These are phyloP conservation scores for Cyphomyrmex costatus DNA, from an alignment of 1,140 invertebrate genomes.

Conservation along the genomic window DNA sequence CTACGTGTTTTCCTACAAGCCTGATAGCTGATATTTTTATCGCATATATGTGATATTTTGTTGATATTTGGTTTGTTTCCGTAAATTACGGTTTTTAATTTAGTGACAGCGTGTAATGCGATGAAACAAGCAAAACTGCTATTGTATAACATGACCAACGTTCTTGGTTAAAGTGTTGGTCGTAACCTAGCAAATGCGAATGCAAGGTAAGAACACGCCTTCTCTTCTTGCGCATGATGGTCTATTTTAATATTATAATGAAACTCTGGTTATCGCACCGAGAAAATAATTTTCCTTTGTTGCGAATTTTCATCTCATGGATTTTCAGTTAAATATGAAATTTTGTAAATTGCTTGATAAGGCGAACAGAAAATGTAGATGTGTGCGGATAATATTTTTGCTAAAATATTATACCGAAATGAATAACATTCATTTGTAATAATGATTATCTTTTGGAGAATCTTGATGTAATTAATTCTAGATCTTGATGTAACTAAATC, in stretches of 20 bases:
- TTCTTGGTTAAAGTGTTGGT: conserved; percentile 16
- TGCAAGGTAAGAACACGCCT: too few species aligned
- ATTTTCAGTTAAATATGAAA: conserved; percentile 22
- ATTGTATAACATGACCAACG: neutral
- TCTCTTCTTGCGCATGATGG: too few species aligned
- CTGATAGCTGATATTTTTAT: conserved; percentile 34
- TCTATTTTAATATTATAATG: conserved; percentile 35
- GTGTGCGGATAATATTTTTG: neutral
- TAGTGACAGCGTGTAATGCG: neutral
- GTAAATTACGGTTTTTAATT: conserved; percentile 30
- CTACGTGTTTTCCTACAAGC: neutral
- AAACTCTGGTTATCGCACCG: conserved; percentile 22
- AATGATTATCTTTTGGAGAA: neutral
- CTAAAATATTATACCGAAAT: neutral
- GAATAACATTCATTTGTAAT: neutral
- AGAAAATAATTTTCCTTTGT: conserved; percentile 8
- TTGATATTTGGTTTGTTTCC: neutral
- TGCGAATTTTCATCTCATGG: conserved; percentile 4
- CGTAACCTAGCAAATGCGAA: conserved; percentile 10
- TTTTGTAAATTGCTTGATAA: conserved; percentile 4
- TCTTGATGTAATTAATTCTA: neutral
- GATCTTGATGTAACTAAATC: neutral
- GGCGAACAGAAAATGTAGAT: neutral
- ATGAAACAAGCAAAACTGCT: neutral
- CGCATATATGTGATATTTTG: conserved; percentile 2